These are phyloP conservation scores for Onthophagus taurus DNA, from an alignment of 1,140 invertebrate genomes.

Conservation along the genomic window DNA sequence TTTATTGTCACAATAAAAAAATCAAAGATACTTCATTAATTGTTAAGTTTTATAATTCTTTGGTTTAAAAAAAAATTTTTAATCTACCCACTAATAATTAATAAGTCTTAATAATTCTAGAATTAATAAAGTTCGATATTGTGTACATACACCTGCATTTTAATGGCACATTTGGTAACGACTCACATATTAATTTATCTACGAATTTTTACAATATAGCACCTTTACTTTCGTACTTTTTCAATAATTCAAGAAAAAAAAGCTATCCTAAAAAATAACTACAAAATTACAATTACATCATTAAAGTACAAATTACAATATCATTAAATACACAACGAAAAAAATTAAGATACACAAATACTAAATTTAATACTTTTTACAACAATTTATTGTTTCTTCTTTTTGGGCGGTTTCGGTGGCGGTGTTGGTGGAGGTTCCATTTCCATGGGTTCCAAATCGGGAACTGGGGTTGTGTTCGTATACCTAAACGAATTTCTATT, in stretches of 20 bases:
- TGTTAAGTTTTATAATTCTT: no score
- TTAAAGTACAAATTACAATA: conserved; percentile 5
- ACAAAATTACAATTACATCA: conserved; percentile 2
- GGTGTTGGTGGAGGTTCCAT: conserved; percentile 44
- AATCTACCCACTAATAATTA: no score
- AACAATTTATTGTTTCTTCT: conserved; percentile 26
- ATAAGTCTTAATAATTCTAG: no score
- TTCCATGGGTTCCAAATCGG: conserved; percentile 16
- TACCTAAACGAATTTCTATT: conserved; percentile 22
- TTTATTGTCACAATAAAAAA: no score
- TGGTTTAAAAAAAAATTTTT: no score
- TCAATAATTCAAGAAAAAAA: conserved; percentile 1
- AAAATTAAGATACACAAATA: not conserved
- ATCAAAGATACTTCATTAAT: no score
- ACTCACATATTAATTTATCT: conserved; percentile 6
- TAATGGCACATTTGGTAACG: conserved; percentile 11
- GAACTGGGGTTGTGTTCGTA: conserved; percentile 10
- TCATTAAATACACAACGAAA: not conserved
- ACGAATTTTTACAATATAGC: conserved; percentile 5
- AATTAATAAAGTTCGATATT: no score
- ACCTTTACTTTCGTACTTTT: conserved; percentile 14
- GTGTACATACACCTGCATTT: not conserved
- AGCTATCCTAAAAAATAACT: conserved; percentile 6
- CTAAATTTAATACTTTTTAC: no score
- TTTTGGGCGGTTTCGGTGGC: conserved; percentile 48